phyloP scores from a whole-genome alignment of 92 coral and sea anemone genomes.

The Phymanthus crucifer region DNA sequence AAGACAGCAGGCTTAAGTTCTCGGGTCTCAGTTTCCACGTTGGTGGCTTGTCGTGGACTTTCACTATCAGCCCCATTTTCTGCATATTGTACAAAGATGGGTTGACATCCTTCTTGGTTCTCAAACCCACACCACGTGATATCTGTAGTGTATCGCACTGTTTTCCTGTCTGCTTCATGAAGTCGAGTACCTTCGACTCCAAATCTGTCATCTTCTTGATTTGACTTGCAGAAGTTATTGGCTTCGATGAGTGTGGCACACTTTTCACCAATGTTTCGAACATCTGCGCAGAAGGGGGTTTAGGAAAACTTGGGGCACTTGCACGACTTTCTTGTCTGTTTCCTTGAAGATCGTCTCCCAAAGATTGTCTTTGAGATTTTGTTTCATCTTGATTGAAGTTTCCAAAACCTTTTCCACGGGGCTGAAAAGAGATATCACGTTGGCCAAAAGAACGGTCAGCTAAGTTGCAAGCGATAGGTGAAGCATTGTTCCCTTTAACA shows the following conservation, averaged over 20 bases:
- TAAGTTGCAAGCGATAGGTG: neutral
- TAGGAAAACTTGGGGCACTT: constrained; percentile 48
- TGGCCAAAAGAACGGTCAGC: neutral
- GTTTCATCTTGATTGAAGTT: neutral
- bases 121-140: constrained; percentile 57
- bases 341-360: neutral
- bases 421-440: neutral
- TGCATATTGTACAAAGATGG: constrained; percentile 79
- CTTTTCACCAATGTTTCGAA: constrained; percentile 45
- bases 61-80: constrained; percentile 62
- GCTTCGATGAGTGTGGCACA: constrained; percentile 64
- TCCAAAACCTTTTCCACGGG: neutral
- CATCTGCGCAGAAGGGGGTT: constrained; percentile 69
- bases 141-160: constrained; percentile 67
- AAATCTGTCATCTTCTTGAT: constrained; percentile 36
- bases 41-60: constrained; percentile 90
- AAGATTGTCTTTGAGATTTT: neutral
- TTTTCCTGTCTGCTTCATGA: constrained; percentile 66
- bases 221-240: constrained; percentile 20
- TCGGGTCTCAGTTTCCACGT: constrained; percentile 77
- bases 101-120: constrained; percentile 82
- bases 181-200: constrained; percentile 53
- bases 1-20: neutral
- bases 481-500: neutral
- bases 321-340: neutral